Base-by-base conservation (phyloP, 2,888 invertebrate genomes). In the Pseudococcus longispinus region DNA sequence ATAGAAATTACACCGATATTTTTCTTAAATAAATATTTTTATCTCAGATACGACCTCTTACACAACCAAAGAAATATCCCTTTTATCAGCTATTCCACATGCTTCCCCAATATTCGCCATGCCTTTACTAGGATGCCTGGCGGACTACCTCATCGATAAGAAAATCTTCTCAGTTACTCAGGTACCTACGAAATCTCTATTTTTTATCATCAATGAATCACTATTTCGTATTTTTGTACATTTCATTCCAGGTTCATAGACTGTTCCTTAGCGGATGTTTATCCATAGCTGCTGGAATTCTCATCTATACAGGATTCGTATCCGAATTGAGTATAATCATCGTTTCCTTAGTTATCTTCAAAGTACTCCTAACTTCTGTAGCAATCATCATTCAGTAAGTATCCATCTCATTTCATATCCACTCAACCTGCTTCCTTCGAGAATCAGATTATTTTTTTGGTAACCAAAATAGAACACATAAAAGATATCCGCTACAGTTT, bases 31-130 rank as follows among this genome's bases (percentile, higher is more conserved):
- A 46, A 9, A 11, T 46, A 13, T 46, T 46, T 15, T 11, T 0
- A 46, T 46, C 13, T 15, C 37, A 74, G 74, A 74, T n/a, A n/a
- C 18, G n/a, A 74, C 74, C 29, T n/a, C 74, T 1, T 37, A 74
- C 9, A 74, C 11, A 8, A 74, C 32, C n/a, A 74, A 74, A 18
- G 8, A 74, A n/a, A 74, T 74, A 11, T 18, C n/a, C n/a, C n/a
- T 37, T 18, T n/a, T 74, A 37, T 74, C 74, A 37, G 74, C 74
- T 37, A 37, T 74, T 29, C 74, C 74, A 74, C 32, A 74, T 74
- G 9, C 6, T 0, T n/a, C n/a, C 2, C 18, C 32, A 6, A 37
- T 74, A 0, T 37, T 74, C 3, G 37, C 37, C 5, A 37, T 74
- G 26, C 74, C 74, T 37, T 18, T 74, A 18, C 37, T 74, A 0